A percentile compares a stretch with the other conserved stretches of the same genome.
Conservation (phyloP, 2,113 vertebrate genomes). For the Pseudolaguvia tuberculata region DNA sequence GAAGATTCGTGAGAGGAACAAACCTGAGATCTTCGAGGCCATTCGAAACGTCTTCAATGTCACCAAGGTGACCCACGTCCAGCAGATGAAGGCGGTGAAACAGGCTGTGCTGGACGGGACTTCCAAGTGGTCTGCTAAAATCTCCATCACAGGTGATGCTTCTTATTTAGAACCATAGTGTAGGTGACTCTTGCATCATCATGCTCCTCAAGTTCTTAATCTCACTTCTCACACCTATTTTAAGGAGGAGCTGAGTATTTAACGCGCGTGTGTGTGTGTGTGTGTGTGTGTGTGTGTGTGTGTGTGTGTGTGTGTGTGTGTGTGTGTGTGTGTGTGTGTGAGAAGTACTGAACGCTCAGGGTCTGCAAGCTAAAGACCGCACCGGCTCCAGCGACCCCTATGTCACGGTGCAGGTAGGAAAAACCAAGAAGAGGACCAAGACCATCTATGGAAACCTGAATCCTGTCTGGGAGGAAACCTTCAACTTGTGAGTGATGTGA, state of each 20-base stretch:
- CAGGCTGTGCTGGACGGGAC: conserved; percentile 93
- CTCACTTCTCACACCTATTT: not conserved
- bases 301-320: conserved; percentile 39
- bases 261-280: conserved; percentile 43
- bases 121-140: conserved; percentile 97
- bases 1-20: conserved; percentile 97
- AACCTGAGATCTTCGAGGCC: conserved; percentile 93
- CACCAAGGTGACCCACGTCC: conserved; percentile 78
- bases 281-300: conserved; percentile 37
- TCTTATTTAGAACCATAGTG: too few relatives aligned
- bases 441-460: conserved; percentile 96
- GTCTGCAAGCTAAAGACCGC: conserved; percentile 95
- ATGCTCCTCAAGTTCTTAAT: not conserved
- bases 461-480: conserved; percentile 95
- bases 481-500: conserved; percentile 84
- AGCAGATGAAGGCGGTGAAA: conserved; percentile 94
- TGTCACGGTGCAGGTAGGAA: conserved; percentile 94
- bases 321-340: conserved; percentile 39
- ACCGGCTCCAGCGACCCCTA: conserved; percentile 96
- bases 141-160: conserved; percentile 81
- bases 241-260: not conserved
- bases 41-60: conserved; percentile 83
- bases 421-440: conserved; percentile 97
- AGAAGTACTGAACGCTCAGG: conserved; percentile 89
- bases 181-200: not conserved